Conservation (phyloP, 2,888 invertebrate genomes). For the Ctena decussata region DNA sequence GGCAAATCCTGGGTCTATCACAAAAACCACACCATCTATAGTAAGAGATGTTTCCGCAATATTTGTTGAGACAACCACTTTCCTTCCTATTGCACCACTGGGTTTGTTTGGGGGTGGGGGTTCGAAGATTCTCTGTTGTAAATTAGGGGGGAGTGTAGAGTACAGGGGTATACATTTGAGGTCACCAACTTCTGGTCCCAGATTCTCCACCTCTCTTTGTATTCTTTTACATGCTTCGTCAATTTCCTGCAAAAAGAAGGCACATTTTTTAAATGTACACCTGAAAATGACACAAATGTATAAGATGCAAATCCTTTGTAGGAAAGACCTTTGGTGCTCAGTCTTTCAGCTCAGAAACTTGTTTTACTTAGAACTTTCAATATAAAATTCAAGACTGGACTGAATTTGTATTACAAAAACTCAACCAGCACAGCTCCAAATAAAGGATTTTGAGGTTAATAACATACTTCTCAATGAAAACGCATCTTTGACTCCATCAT, state of each 20-base stretch:
- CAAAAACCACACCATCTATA: conserved; percentile 99
- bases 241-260: conserved; percentile 91
- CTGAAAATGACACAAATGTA: too few relatives aligned
- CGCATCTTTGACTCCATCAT: too few relatives aligned
- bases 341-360: too few relatives aligned
- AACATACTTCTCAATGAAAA: too few relatives aligned
- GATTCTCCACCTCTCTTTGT: conserved; percentile 97
- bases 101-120: conserved; percentile 96
- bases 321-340: too few relatives aligned
- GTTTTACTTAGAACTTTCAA: too few relatives aligned
- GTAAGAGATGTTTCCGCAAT: conserved; percentile 99
- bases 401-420: too few relatives aligned
- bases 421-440: too few relatives aligned
- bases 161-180: conserved; percentile 99
- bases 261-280: too few relatives aligned
- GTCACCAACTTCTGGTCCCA: conserved; percentile 99
- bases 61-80: conserved; percentile 99
- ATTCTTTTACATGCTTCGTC: conserved; percentile 99
- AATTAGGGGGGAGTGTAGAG: conserved; percentile 98
- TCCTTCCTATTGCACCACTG: conserved; percentile 96
- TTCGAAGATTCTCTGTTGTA: conserved; percentile 99
- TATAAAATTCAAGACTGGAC: too few relatives aligned
- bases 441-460: too few relatives aligned
- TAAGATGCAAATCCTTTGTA: too few relatives aligned
- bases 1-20: conserved; percentile 99